Evolutionary conservation across 1,140 invertebrate species (phyloP).

Genomic region (Pogonomyrmex californicus): DNA sequence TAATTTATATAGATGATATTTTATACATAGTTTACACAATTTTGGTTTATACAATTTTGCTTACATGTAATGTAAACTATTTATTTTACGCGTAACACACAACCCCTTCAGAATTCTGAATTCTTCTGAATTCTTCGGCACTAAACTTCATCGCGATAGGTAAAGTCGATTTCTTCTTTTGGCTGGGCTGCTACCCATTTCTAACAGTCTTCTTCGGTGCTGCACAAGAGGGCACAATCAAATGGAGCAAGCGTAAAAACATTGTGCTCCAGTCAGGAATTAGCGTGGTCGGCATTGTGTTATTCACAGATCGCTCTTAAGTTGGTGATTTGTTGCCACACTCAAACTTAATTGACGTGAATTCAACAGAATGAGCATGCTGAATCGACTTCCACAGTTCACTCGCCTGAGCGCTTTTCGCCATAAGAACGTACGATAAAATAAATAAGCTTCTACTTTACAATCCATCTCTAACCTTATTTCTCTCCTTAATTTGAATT

Average conservation of each 20-base stretch:
- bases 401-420: background rate
- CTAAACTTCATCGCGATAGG: background rate
- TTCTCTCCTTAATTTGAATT: conserved; percentile 24
- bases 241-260: background rate
- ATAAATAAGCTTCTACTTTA: background rate
- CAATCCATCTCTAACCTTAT: background rate
- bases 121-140: background rate
- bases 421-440: conserved; percentile 19
- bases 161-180: background rate
- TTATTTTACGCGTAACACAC: no score
- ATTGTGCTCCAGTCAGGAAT: background rate
- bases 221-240: background rate
- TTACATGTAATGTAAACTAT: no score
- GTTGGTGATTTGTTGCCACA: background rate
- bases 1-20: no score
- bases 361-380: conserved; percentile 36
- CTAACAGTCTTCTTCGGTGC: background rate
- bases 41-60: no score
- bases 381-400: conserved; percentile 19
- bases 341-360: background rate
- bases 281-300: background rate
- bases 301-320: background rate
- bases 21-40: no score
- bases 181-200: background rate
- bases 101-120: no score